phyloP scores from a whole-genome alignment of 2,797 vertebrate genomes.

The Sandelia bainsii region DNA sequence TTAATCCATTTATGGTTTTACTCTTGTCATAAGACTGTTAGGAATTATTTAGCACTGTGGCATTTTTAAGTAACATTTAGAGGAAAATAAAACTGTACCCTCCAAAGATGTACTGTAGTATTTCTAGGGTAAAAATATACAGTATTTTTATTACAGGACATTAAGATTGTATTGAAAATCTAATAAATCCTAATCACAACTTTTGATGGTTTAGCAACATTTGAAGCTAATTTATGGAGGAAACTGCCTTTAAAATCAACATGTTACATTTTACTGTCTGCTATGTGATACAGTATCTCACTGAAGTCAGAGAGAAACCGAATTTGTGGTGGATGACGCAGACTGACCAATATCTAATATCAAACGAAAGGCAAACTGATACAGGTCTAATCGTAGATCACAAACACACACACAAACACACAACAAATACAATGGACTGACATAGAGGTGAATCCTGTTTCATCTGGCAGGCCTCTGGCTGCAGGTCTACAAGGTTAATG shows the following conservation, averaged over 20 bases:
- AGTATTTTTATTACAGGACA: neutral
- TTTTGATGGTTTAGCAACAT: neutral
- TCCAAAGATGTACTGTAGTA: neutral
- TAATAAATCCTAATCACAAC: neutral
- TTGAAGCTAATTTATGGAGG: neutral
- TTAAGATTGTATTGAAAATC: neutral
- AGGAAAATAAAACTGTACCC: neutral
- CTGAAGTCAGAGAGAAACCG: slow-evolving; percentile 24
- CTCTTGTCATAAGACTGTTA: neutral
- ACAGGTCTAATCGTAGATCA: slow-evolving; percentile 12
- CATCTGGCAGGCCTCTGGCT: slow-evolving; percentile 37
- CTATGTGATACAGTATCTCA: neutral
- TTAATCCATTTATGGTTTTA: neutral
- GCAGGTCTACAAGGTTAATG: slow-evolving; percentile 58
- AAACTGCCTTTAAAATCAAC: neutral
- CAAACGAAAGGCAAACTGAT: slow-evolving; percentile 31
- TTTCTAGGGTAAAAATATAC: neutral
- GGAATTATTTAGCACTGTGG: too few relatives aligned
- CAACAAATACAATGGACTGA: slow-evolving; percentile 33
- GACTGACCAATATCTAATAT: slow-evolving; percentile 32
- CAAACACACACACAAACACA: slow-evolving; percentile 15
- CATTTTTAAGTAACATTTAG: neutral
- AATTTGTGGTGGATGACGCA: slow-evolving; percentile 6
- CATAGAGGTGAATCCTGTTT: slow-evolving; percentile 37
- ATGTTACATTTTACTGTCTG: slow-evolving; percentile 2